Evolutionary conservation across 2,888 invertebrate species (phyloP).

Genomic region (Thymelicus sylvestris): DNA sequence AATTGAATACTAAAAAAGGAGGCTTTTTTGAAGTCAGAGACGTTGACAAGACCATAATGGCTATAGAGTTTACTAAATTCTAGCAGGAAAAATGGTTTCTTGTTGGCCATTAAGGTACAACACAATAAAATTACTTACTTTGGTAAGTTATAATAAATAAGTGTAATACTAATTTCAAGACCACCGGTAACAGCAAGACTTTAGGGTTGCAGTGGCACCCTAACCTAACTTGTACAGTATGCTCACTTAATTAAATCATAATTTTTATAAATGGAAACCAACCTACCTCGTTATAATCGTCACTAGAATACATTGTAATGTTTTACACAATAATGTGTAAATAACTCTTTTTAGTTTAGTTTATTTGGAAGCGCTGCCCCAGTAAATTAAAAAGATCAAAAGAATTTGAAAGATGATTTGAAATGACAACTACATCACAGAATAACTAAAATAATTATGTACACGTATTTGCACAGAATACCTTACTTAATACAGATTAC

Average conservation of each 20-base stretch:
- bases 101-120: too few species aligned
- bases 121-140: too few species aligned
- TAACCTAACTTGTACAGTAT: conserved; percentile 20
- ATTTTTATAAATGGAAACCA: conserved; percentile 13
- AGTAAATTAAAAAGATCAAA: not conserved
- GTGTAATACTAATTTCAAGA: too few species aligned
- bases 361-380: too few species aligned
- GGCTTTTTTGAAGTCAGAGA: too few species aligned
- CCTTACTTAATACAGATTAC: too few species aligned
- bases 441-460: not conserved
- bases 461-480: too few species aligned
- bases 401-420: not conserved
- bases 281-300: conserved; percentile 77
- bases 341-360: not conserved
- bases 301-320: conserved; percentile 77
- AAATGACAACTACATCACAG: not conserved
- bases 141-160: too few species aligned
- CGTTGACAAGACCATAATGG: too few species aligned
- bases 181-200: not conserved
- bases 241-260: not conserved
- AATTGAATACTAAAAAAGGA: too few species aligned
- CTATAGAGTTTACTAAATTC: too few species aligned
- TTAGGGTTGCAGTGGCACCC: not conserved
- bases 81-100: too few species aligned
- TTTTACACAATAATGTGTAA: conserved; percentile 8